Conservation (phyloP, 2,888 invertebrate genomes). For the Empis stercorea region DNA sequence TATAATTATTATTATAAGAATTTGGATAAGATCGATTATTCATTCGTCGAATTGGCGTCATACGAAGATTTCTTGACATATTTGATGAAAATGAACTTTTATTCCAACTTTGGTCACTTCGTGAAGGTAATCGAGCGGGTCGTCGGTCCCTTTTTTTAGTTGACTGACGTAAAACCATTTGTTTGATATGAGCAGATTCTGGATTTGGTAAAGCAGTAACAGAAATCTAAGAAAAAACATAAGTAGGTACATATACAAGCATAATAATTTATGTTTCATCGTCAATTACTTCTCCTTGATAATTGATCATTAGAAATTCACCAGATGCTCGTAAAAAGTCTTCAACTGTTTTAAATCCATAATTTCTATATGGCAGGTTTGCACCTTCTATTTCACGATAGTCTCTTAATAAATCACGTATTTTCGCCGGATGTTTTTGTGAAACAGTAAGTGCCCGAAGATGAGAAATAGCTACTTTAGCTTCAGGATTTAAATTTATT, state of each 20-base stretch:
- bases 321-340: slow-evolving; percentile 48
- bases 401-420: slow-evolving; percentile 40
- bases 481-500: no score
- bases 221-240: slow-evolving; percentile 3
- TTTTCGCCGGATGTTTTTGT: slow-evolving; percentile 25
- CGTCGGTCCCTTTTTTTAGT: slow-evolving; percentile 16
- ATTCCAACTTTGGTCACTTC: slow-evolving; percentile 19
- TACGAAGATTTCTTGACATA: slow-evolving; percentile 15
- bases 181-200: slow-evolving; percentile 26
- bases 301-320: slow-evolving; percentile 39
- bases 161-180: slow-evolving; percentile 21
- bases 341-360: slow-evolving; percentile 46
- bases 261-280: neutral
- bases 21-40: neutral
- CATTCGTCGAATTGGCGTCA: slow-evolving; percentile 1
- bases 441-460: slow-evolving; percentile 25
- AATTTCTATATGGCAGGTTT: slow-evolving; percentile 45
- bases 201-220: neutral
- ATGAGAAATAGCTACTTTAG: no score
- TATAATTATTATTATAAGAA: neutral
- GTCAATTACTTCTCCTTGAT: slow-evolving; percentile 38
- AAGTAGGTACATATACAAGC: no score
- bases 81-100: slow-evolving; percentile 19
- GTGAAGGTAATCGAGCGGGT: slow-evolving; percentile 8
- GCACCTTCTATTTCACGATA: slow-evolving; percentile 49